Evolutionary conservation across 1,140 invertebrate genomes (phyloP), one percentile per base, ranked within the genome.

Genomic region (Melanaphis sacchari): DNA sequence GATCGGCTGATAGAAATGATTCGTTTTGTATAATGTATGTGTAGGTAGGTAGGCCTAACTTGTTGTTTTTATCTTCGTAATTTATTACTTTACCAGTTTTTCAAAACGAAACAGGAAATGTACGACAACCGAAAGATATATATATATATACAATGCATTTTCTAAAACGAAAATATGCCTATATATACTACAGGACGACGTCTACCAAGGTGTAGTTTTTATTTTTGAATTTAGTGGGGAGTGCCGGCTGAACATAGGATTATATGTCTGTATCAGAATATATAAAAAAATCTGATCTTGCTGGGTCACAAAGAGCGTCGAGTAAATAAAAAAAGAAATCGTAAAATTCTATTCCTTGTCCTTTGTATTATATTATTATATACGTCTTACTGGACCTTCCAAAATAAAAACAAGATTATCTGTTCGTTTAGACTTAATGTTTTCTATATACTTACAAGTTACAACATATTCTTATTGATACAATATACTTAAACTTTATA

Each of bases 81-180:
- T 87, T 87, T 46, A 87, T 87, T 46, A 46, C 85, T 46, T 87
- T 87, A 87, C 85, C 85, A 43, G 85, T 46, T 46, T 87, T 87
- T 85, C 26, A 40, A 26, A 85, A 87, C 31, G 31, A 87, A 87
- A 87, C 85, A 87, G 43, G 85, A 46, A 87, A 87, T 87, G 4
- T 46, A 76, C 31, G 59, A 76, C 59, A 36, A 43, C 85, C 41
- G 18, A 87, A 46, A 87, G 85, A 87, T 43, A 46, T 87, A 49
- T 49, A 49, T 46, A 46, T 49, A 49, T 49, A 76, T 76, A 76
- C 59, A n/a, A n/a, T 76, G 85, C n/a, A 87, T 87, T 49, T 85
- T 87, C 31, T 43, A 87, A 87, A 87, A 46, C n/a, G 18, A 87
- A 87, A 46, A 46, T 46, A 87, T 46, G 43, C 43, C 43, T 87